Evolutionary conservation across 2,888 invertebrate species (phyloP).

Genomic region (Nyleta sp.): DNA sequence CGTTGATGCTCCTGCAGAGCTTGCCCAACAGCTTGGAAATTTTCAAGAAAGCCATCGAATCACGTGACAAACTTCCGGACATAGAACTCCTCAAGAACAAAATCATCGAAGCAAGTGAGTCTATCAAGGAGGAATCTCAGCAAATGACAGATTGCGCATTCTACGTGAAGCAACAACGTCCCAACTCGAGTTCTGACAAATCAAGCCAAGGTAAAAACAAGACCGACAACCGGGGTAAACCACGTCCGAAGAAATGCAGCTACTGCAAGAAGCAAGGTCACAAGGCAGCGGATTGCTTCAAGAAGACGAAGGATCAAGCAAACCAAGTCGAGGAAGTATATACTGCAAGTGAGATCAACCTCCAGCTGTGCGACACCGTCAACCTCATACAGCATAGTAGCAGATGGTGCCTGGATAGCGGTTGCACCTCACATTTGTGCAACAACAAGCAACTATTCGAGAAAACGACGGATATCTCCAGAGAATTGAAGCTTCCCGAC

Average conservation of each 20-base stretch:
- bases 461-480: neutral
- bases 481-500: neutral
- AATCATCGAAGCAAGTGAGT: neutral
- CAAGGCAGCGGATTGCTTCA: neutral
- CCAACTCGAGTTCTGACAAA: neutral
- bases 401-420: slow-evolving; percentile 9
- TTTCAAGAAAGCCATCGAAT: neutral
- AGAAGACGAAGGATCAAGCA: neutral
- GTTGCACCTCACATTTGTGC: slow-evolving; percentile 6
- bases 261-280: neutral
- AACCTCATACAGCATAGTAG: neutral
- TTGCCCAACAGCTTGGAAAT: neutral
- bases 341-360: too few species aligned
- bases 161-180: too few species aligned
- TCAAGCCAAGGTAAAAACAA: neutral
- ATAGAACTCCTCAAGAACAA: neutral
- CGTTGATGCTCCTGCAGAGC: neutral
- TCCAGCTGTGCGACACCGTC: too few species aligned
- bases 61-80: neutral
- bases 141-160: neutral
- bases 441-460: neutral
- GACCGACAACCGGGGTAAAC: neutral
- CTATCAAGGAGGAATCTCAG: neutral
- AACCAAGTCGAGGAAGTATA: neutral
- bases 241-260: neutral